Evolutionary conservation across 2,797 vertebrate species (phyloP).

Genomic region (Cossypha caffra): DNA sequence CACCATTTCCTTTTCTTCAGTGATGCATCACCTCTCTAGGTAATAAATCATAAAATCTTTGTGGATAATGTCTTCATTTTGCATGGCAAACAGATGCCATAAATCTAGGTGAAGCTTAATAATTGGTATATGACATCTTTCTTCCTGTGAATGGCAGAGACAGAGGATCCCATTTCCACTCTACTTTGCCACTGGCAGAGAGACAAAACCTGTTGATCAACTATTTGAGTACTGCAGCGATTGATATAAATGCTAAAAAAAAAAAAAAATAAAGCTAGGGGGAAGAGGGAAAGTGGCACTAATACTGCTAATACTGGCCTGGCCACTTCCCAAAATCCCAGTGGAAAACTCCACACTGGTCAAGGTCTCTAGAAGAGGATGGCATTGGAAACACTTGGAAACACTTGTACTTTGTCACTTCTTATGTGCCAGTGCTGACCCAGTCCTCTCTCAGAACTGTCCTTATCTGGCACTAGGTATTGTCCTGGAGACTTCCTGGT

Average conservation of each 20-base stretch:
- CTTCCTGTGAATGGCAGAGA: constrained; percentile 5
- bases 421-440: neutral
- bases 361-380: neutral
- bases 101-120: constrained; percentile 44
- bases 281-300: neutral
- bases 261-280: neutral
- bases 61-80: constrained; percentile 60
- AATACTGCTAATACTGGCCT: neutral
- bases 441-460: neutral
- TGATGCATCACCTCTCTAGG: constrained; percentile 14
- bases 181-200: neutral
- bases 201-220: neutral
- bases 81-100: constrained; percentile 23
- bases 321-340: neutral
- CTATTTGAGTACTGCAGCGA: neutral
- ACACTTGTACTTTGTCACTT: neutral
- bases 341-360: neutral
- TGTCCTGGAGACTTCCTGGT: neutral
- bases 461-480: neutral
- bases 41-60: constrained; percentile 46
- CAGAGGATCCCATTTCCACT: neutral
- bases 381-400: neutral
- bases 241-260: neutral
- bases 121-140: neutral
- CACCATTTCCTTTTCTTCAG: neutral